phyloP scores from a whole-genome alignment of 2,113 vertebrate genomes.

The Tragelaphus scriptus region DNA sequence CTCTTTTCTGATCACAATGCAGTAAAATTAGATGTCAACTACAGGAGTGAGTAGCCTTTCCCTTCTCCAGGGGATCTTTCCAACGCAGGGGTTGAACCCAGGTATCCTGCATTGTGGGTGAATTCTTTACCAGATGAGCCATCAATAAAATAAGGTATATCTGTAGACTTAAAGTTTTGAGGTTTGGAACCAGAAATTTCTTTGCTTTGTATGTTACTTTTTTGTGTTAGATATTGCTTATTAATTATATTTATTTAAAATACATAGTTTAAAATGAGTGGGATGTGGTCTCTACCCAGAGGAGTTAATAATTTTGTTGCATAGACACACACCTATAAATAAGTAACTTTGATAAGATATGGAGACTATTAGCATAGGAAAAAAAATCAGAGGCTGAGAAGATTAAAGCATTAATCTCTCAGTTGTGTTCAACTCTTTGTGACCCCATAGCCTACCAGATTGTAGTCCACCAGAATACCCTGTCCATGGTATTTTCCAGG shows the following conservation, averaged over 20 bases:
- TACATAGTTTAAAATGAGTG: neutral
- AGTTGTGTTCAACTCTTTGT: neutral
- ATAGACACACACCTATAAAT: neutral
- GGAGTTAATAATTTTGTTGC: neutral
- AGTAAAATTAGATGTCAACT: neutral
- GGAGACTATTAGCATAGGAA: neutral
- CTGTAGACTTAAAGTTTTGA: neutral
- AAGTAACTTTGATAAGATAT: neutral
- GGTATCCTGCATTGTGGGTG: neutral
- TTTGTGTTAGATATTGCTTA: neutral
- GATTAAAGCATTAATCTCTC: neutral
- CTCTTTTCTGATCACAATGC: neutral
- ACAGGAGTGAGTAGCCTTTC: neutral
- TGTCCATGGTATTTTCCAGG: neutral
- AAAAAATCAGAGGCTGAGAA: neutral
- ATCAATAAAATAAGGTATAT: neutral
- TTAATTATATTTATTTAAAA: neutral
- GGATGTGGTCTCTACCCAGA: neutral
- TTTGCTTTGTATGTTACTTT: neutral
- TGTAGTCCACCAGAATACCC: neutral
- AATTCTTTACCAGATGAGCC: neutral
- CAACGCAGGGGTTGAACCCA: neutral
- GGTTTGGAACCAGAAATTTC: neutral
- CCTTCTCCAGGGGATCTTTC: neutral
- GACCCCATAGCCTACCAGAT: neutral